A percentile compares a stretch with the other conserved stretches of the same genome.
phyloP scores from a whole-genome alignment of 2,113 vertebrate species.

The Neogobius melanostomus region DNA sequence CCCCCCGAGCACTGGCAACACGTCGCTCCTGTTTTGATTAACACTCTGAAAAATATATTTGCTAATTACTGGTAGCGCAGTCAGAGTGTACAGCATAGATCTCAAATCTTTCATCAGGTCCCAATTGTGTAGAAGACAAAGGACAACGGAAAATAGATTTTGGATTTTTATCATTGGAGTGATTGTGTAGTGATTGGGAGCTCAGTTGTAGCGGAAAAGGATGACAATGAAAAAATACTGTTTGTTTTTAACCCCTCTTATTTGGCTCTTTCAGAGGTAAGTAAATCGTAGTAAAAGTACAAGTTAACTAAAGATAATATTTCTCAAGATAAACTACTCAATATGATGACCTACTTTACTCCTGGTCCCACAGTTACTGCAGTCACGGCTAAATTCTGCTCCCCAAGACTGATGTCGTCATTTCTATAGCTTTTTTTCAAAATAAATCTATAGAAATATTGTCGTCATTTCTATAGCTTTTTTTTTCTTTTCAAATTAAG shows the following conservation, averaged over 20 bases:
- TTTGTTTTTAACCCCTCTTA: not conserved
- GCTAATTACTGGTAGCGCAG: slow-evolving; percentile 39
- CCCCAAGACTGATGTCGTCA: too few relatives aligned
- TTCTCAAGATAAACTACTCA: too few relatives aligned
- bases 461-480: not conserved
- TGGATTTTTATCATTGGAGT: not conserved
- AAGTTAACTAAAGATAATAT: too few relatives aligned
- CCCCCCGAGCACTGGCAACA: slow-evolving; percentile 13
- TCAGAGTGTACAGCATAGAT: slow-evolving; percentile 14
- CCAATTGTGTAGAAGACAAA: slow-evolving; percentile 14
- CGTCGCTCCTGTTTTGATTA: slow-evolving; percentile 27
- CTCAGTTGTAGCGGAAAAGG: not conserved
- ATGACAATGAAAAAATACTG: not conserved
- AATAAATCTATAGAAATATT: not conserved
- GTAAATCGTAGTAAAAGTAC: too few relatives aligned
- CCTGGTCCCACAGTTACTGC: too few relatives aligned
- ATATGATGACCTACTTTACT: too few relatives aligned
- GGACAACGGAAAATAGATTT: slow-evolving; percentile 18
- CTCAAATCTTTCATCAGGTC: slow-evolving; percentile 28
- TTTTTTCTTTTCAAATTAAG: not conserved
- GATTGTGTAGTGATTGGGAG: slow-evolving; percentile 4
- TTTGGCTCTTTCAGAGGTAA: not conserved
- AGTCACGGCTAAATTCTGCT: too few relatives aligned
- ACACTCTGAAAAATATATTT: slow-evolving; percentile 9
- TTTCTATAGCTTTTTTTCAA: too few relatives aligned